Base-by-base conservation (phyloP, 2,888 invertebrate genomes). In the Tanypteryx hageni region DNA sequence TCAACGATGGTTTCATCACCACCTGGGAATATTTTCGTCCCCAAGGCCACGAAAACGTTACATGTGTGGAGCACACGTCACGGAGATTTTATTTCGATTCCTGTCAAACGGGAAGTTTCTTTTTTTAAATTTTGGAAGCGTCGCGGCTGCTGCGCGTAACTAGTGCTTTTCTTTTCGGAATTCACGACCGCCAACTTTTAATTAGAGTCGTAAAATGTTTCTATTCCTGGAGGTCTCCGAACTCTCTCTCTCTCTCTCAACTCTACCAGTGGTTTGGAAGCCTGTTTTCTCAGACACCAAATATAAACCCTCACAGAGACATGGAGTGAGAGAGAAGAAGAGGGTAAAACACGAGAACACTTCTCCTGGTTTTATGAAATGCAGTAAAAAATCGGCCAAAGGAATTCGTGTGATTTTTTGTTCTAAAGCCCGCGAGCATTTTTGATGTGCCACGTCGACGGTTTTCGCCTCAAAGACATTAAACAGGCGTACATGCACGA, bases 191-290 rank as follows among this genome's bases (percentile, higher is more conserved):
- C 22, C 76, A 76, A 76, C 76, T 76, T 76, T 76, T 76, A 76
- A 76, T 76, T 76, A 76, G 76, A 76, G 27, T 76, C 76, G 76
- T 76, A 76, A 76, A 76, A 76, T 76, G 76, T 76, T 76, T 76
- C 76, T 76, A 76, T 76, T 76, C 76, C 76, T 76, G 27, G 76
- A 76, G 76, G 22, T 76, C 18, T 68, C n/a, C 68, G n/a, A 68
- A 68, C 68, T 68, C 68, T 44, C 44, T 44, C 44, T 44, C 44
- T 44, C 44, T 44, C 44, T 44, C 68, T 68, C 22, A 44, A 76
- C 76, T 76, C 44, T 13, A 76, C 76, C 76, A 27, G 22, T 27
- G 27, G 27, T 27, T 27, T 76, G 22, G 76, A 27, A 27, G 76
- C 76, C 27, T 76, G 76, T 76, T 76, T 76, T 76, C 76, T 27